Evolutionary conservation across 2,888 invertebrate genomes (phyloP), one percentile per base, ranked within the genome.

Genomic region (Diploptera punctata): DNA sequence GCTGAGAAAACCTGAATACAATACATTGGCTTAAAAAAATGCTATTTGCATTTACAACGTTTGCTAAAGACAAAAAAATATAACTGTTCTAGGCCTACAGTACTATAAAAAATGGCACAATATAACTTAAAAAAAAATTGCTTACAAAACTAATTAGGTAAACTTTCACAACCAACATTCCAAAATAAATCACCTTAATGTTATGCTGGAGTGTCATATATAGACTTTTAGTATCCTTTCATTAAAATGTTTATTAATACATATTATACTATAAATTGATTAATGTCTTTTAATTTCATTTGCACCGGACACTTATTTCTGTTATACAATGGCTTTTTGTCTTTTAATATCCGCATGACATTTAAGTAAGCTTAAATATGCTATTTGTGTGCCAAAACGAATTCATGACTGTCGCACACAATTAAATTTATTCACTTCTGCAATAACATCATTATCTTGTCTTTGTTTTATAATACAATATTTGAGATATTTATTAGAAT

Each of bases 161-260:
- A 74, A 62, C 68, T 71, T 73, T 76, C 76, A 76, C 76, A 76
- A 76, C 75, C 76, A 75, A 75, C 74, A 76, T 72, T 73, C 74
- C 73, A 73, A 68, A 68, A 67, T 61, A 52, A 72, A 72, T 67
- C 57, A 43, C 57, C 60, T 70, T 49, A 74, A 60, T 68, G 72
- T 73, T 70, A 74, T 72, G 72, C 60, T 75, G 71, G 68, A 47
- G 38, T 68, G 70, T 72, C 61, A 52, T 69, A 31, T 43, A 47
- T 65, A 65, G 47, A 44, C 47, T 61, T n/a, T 24, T 47, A 31
- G 26, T 29, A 47, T 47, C 68, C 60, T 44, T 31, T 26, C 26
- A 65, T 47, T 47, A 24, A 65, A 44, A n/a, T 19, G 65, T 65
- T 65, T 9, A 65, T 47, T 16, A 18, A 7, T 21, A 18, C 10